A percentile compares a stretch with the other conserved stretches of the same genome.
These are phyloP conservation scores for Grammomys dolichurus DNA, from an alignment of 2,113 vertebrate species.

Conservation along the genomic window DNA sequence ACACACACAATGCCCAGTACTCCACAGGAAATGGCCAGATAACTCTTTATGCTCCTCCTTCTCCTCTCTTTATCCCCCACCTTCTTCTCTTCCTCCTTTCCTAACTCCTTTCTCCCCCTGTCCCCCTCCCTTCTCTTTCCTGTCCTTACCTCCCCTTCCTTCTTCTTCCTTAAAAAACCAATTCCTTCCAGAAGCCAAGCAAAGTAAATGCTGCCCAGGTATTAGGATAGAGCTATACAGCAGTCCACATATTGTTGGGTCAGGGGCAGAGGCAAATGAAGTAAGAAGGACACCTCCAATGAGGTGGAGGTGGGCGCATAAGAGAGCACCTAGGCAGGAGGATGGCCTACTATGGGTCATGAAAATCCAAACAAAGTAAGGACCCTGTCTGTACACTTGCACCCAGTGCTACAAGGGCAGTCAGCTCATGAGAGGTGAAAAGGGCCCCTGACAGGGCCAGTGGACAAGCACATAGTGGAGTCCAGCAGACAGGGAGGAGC, in stretches of 20 bases:
- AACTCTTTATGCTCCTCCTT: background rate
- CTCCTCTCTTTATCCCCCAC: no score
- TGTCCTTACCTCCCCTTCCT: background rate
- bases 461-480: background rate
- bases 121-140: background rate
- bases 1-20: background rate
- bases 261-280: background rate
- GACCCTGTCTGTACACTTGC: background rate
- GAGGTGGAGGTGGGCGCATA: background rate
- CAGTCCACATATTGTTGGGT: background rate
- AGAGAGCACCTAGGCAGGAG: background rate
- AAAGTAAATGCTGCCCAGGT: background rate
- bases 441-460: background rate
- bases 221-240: no score
- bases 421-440: background rate
- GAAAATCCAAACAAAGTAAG: background rate
- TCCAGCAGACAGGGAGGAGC: fast-evolving
- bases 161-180: background rate
- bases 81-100: background rate
- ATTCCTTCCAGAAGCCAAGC: background rate
- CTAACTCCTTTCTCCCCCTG: no score
- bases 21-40: background rate
- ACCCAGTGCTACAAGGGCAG: background rate
- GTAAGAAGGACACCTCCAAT: background rate
- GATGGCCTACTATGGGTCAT: background rate